Percentiles rank a stretch among this genome's conserved stretches.
These are phyloP conservation scores for Spilogale gracilis DNA, from an alignment of 2,113 vertebrate genomes.

Conservation along the genomic window DNA sequence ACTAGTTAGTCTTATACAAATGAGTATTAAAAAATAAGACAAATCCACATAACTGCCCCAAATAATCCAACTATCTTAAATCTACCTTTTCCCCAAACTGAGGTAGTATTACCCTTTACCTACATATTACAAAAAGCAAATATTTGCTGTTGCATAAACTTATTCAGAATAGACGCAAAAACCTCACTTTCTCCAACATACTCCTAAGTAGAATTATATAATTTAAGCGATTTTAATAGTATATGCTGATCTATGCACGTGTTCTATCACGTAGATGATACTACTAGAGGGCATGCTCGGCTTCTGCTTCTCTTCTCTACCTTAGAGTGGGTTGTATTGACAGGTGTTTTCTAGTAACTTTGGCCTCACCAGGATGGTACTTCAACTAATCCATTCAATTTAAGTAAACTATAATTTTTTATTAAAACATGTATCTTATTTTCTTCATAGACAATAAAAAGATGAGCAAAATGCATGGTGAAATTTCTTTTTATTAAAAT, in stretches of 20 bases:
- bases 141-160: background rate
- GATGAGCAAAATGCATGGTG: background rate
- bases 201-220: background rate
- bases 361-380: background rate
- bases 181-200: background rate
- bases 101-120: background rate
- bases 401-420: background rate
- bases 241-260: background rate
- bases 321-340: background rate
- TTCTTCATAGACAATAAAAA: conserved; percentile 5
- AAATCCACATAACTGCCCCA: background rate
- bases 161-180: background rate
- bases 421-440: background rate
- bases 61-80: background rate
- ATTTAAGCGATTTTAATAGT: conserved; percentile 10
- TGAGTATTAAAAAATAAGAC: background rate
- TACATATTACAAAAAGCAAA: background rate
- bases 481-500: conserved; percentile 38
- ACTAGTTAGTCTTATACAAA: background rate
- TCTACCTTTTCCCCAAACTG: background rate
- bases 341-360: background rate
- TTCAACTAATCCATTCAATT: background rate
- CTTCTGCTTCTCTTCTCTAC: background rate
- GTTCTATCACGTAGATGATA: background rate
- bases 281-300: background rate